Base-by-base conservation (phyloP, 2,797 vertebrate species). In the Novumbra hubbsi region DNA sequence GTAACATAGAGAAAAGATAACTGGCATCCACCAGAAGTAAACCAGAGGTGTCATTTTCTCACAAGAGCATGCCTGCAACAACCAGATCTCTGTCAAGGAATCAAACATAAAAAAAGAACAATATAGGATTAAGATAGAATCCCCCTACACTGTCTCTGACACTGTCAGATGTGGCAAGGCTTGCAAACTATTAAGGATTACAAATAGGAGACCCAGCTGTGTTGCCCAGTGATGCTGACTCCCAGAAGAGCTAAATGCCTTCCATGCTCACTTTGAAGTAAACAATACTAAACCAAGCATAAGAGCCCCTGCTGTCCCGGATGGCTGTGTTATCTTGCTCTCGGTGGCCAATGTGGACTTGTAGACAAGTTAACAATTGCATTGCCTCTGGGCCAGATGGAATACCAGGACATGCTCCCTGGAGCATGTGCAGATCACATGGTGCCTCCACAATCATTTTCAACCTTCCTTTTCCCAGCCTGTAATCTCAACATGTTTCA, bases 111-210 rank as follows among this genome's bases (percentile, higher is more conserved):
- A 57, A 57, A 11, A 57, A 11, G 7, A 21, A 21, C 52, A 55
- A n/a, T 55, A 55, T n/a, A 55, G 50, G 50, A 55, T n/a, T 55
- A 55, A 55, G 50, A 55, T 55, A 5, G 50, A 55, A 55, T 55
- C 50, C 50, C 19, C 17, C 50, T 52, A 52, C 50, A 52, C 50
- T 6, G 50, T 6, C 50, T 19, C 50, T 55, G 50, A 55, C 50
- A n/a, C 50, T 55, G 50, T 55, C 7, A n/a, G 52, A 57, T 57
- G 52, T 57, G 52, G 55, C 21, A 57, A 21, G 8, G n/a, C 9
- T 57, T 57, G 55, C 21, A 11, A 45, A 45, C 41, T 45, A 45
- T 45, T 45, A 45, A 12, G 12, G 41, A 45, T 45, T 45, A 45
- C 9, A 45, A 45, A 45, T 12, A 11, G 21, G 50, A 55, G 12